Evolutionary conservation across 2,797 vertebrate species (phyloP), one percentile per base, ranked within the genome.

Genomic region (Taenioides sp.): DNA sequence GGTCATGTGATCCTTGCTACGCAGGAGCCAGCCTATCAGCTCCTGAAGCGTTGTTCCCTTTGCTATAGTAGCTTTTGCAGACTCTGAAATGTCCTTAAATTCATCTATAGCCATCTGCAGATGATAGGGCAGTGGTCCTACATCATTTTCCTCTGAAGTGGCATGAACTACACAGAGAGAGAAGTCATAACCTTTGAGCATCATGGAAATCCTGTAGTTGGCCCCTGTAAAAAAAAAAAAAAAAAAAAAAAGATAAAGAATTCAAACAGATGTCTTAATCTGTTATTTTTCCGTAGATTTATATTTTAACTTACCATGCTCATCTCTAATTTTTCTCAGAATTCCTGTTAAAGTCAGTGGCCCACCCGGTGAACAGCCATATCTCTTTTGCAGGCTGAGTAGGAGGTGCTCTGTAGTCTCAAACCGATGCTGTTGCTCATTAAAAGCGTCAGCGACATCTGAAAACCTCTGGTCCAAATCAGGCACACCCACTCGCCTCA

Each of bases 181-280:
- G 79, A 95, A 94, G 73, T 94, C 89, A 43, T 93, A 95, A 74
- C 93, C 93, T 65, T 90, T 93, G 43, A 94, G 85, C 72, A 86
- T 86, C 3, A 95, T 67, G 34, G 69, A 79, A 71, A 94, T 47
- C 11, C 64, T 83, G 60, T 86, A 85, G 2, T 63, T 75, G 52
- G 73, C 78, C 80, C 71, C 90, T 93, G 75, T 6, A 63, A 61
- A 9, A 2, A 49, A 25, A 72, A 2, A 67, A 10, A 74, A 7
- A 69, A 12, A 5, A 17, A 5, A 37, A 37, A 37, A 37, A 37
- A 37, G 34, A 10, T 37, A 10, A 31, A 71, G 28, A 11, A 60
- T 47, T n/a, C 34, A 58, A 60, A 28, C 7, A 68, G 11, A 62
- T 58, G 10, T 1, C 17, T 55, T 55, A 22, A 6, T 54, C 20